These are phyloP conservation scores for Gymnarchus niloticus DNA, from an alignment of 2,113 vertebrate species.

Conservation along the genomic window DNA sequence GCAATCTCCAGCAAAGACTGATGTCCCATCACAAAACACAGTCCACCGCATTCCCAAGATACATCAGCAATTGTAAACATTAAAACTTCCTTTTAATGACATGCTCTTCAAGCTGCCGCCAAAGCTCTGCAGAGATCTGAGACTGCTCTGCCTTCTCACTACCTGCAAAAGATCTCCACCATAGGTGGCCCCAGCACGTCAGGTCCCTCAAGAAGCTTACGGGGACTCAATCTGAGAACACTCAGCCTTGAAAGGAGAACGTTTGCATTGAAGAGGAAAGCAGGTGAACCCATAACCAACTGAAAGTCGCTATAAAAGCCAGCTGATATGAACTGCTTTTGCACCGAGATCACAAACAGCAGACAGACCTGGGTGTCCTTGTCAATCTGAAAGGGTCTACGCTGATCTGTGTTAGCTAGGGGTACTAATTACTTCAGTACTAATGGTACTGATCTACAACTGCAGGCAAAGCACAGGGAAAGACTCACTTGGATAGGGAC, in stretches of 20 bases:
- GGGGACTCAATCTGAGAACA: not conserved
- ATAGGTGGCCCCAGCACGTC: not conserved
- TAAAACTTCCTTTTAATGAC: constrained; percentile 20
- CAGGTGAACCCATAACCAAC: not conserved
- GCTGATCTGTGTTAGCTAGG: not conserved
- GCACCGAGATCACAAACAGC: not conserved
- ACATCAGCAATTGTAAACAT: constrained; percentile 24
- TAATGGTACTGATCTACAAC: not conserved
- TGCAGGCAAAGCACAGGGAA: not conserved
- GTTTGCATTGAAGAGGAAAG: not conserved
- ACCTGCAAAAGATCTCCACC: not conserved
- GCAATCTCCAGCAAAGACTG: constrained; percentile 12
- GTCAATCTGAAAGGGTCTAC: not conserved
- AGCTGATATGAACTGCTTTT: not conserved
- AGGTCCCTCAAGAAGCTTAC: not conserved
- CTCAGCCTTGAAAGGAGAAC: not conserved
- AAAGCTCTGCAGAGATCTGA: not conserved
- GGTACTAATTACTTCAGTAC: not conserved
- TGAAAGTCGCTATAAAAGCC: not conserved
- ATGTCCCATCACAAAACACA: constrained; percentile 3
- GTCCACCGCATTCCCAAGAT: constrained; percentile 25
- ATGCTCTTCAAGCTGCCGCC: not conserved
- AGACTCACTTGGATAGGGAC: not conserved
- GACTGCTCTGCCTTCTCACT: not conserved
- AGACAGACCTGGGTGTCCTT: not conserved